phyloP scores from a whole-genome alignment of 2,888 invertebrate genomes.

The Megalurothrips usitatus region DNA sequence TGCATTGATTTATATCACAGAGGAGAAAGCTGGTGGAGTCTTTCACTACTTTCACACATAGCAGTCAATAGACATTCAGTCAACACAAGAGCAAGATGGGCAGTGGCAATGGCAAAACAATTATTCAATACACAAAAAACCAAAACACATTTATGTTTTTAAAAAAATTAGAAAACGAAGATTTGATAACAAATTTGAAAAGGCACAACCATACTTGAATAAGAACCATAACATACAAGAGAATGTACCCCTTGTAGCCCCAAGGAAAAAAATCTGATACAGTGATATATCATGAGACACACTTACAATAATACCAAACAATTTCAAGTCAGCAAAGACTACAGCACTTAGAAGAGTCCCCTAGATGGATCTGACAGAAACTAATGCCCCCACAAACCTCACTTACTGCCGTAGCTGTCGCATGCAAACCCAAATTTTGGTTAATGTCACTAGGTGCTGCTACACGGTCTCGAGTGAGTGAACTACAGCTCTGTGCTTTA shows the following conservation, averaged over 20 bases:
- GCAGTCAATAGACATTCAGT: constrained; percentile 5
- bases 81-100: constrained; percentile 9
- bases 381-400: constrained; percentile 46
- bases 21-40: constrained; percentile 15
- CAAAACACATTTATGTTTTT: background rate
- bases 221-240: background rate
- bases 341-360: constrained; percentile 55
- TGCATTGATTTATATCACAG: background rate
- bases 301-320: background rate
- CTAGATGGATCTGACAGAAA: constrained; percentile 54
- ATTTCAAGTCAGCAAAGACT: constrained; percentile 53
- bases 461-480: constrained; percentile 50
- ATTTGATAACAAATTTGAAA: background rate
- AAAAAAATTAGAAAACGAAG: background rate
- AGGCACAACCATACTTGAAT: background rate
- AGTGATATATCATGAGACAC: background rate
- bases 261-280: background rate
- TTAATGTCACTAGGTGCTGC: constrained; percentile 49
- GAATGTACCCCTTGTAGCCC: background rate
- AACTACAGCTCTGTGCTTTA: constrained; percentile 61
- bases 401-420: constrained; percentile 36
- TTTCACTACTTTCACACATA: background rate
- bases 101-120: constrained; percentile 14
- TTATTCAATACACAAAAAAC: background rate
- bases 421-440: constrained; percentile 49